Percentiles rank a stretch among this genome's conserved stretches.
Conservation (phyloP, 2,888 invertebrate genomes). For the Cerastoderma edule region DNA sequence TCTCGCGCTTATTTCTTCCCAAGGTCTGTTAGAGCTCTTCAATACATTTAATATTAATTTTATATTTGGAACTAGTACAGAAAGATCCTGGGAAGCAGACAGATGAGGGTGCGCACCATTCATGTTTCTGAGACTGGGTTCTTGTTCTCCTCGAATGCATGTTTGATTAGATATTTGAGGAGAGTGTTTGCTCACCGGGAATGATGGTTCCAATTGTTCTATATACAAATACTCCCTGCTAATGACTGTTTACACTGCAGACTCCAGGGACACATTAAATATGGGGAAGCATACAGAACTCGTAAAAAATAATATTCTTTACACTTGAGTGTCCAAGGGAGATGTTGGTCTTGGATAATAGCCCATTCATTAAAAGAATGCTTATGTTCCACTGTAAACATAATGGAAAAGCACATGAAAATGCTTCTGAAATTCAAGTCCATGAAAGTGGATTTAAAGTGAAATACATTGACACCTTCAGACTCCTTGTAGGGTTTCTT, state of each 20-base stretch:
- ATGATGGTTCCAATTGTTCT: slow-evolving; percentile 37
- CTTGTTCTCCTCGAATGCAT: slow-evolving; percentile 27
- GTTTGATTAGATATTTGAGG: slow-evolving; percentile 41
- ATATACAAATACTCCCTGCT: slow-evolving; percentile 33
- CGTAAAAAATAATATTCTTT: slow-evolving; percentile 60
- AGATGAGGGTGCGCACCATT: slow-evolving; percentile 20
- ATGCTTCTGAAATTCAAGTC: slow-evolving; percentile 2
- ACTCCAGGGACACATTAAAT: slow-evolving; percentile 48
- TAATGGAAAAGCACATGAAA: not conserved
- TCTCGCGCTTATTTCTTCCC: no score
- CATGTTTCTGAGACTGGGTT: slow-evolving; percentile 3
- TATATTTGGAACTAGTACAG: not conserved
- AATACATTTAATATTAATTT: no score
- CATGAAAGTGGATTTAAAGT: no score
- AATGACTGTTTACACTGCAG: slow-evolving; percentile 53
- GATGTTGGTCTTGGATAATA: slow-evolving; percentile 43
- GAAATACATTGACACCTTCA: no score
- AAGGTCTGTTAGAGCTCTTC: no score
- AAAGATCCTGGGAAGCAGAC: slow-evolving; percentile 21
- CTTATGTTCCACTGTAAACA: slow-evolving; percentile 43
- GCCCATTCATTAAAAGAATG: slow-evolving; percentile 43
- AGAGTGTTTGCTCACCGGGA: slow-evolving; percentile 36
- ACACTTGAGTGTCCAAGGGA: slow-evolving; percentile 47
- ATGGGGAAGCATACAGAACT: slow-evolving; percentile 52
- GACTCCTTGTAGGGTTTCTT: no score